Percentiles rank a stretch among this genome's conserved stretches.
phyloP scores from a whole-genome alignment of 2,113 vertebrate species.

The Alosa alosa region DNA sequence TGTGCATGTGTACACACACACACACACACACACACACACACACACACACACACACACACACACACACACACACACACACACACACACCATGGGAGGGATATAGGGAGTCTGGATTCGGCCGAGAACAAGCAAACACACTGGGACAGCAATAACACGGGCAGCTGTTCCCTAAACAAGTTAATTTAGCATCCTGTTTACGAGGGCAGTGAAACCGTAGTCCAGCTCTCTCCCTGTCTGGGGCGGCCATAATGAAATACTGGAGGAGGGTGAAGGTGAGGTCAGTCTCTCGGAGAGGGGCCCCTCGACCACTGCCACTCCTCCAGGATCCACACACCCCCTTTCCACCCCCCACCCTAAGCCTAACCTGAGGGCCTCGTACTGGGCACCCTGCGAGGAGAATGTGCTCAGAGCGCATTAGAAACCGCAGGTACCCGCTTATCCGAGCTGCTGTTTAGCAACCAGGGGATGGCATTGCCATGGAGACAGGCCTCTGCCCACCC shows the following conservation, averaged over 20 bases:
- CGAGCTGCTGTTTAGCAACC: background rate
- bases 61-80: conserved; percentile 17
- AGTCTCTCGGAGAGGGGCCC: conserved; percentile 49
- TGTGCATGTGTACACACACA: conserved; percentile 42
- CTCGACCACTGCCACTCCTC: conserved; percentile 48
- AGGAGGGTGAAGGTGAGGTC: conserved; percentile 76
- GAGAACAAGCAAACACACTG: conserved; percentile 20
- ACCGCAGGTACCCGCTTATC: background rate
- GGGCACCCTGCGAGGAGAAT: background rate
- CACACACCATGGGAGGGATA: conserved; percentile 13
- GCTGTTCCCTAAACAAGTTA: conserved; percentile 81
- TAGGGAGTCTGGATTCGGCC: background rate
- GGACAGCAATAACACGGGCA: conserved; percentile 52
- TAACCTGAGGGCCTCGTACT: background rate
- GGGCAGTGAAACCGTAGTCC: conserved; percentile 73
- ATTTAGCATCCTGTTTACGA: conserved; percentile 83
- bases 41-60: conserved; percentile 19
- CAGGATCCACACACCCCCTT: background rate
- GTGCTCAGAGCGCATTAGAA: background rate
- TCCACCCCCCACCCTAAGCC: background rate
- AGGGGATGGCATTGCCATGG: background rate
- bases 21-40: conserved; percentile 21
- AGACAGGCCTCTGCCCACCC: background rate
- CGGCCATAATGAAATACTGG: conserved; percentile 77
- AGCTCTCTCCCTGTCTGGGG: conserved; percentile 71